These are phyloP conservation scores for Imbricaverruca yamaguchii DNA, from an alignment of 2,888 invertebrate species.

Conservation along the genomic window DNA sequence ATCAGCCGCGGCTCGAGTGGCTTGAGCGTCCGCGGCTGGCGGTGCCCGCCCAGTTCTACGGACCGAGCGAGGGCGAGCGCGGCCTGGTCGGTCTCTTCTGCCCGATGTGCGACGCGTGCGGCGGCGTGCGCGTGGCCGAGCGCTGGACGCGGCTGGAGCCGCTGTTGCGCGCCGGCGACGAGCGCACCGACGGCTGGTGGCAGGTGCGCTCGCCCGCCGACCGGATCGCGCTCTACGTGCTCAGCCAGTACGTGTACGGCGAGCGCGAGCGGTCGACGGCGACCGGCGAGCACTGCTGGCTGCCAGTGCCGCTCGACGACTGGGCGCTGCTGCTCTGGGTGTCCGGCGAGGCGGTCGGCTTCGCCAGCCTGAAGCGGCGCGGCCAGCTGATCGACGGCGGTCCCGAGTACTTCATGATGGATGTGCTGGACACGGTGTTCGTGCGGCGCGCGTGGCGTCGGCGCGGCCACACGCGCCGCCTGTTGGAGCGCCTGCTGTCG, in stretches of 20 bases:
- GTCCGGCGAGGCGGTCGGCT: background rate
- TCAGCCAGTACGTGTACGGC: conserved; percentile 8
- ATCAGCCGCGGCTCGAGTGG: background rate
- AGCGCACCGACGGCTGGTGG: background rate
- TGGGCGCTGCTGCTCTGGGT: background rate
- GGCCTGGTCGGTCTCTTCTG: background rate
- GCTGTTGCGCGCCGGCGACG: background rate
- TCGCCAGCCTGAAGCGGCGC: background rate
- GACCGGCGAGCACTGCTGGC: background rate
- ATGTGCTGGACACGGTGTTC: background rate
- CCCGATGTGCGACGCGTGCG: background rate
- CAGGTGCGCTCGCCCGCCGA: background rate
- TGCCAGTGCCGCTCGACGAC: background rate
- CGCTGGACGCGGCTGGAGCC: background rate
- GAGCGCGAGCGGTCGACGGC: background rate
- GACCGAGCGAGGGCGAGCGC: background rate
- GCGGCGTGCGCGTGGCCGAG: background rate
- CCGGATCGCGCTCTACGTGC: background rate
- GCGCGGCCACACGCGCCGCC: background rate
- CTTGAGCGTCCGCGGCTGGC: background rate
- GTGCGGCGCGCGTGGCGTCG: background rate
- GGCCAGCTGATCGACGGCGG: background rate
- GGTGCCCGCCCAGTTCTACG: background rate
- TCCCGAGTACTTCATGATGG: background rate
- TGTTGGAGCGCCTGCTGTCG: background rate